A percentile compares a stretch with the other conserved stretches of the same genome.
phyloP scores from a whole-genome alignment of 1,140 invertebrate genomes.

The Drosophila serrata region DNA sequence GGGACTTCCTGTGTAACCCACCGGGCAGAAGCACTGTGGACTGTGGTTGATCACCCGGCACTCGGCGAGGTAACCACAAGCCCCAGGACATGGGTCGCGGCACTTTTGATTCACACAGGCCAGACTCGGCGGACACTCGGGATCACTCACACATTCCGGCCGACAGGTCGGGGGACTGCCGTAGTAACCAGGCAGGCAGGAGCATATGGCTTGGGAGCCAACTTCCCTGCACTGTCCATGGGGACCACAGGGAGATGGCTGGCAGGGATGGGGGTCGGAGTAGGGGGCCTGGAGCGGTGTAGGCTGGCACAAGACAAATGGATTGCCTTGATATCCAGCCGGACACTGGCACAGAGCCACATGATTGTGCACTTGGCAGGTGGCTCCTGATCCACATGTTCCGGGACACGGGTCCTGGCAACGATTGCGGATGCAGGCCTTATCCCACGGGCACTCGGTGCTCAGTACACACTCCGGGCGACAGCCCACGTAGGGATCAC shows the following conservation, averaged over 20 bases:
- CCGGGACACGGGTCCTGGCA: slow-evolving; percentile 91
- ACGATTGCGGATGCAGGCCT: slow-evolving; percentile 90
- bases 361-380: slow-evolving; percentile 92
- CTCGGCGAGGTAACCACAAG: slow-evolving; percentile 89
- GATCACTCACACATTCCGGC: slow-evolving; percentile 87
- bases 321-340: slow-evolving; percentile 69
- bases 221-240: slow-evolving; percentile 86
- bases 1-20: slow-evolving; percentile 90
- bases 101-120: slow-evolving; percentile 88
- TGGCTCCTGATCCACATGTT: slow-evolving; percentile 90
- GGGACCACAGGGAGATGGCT: slow-evolving; percentile 87
- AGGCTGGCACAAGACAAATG: slow-evolving; percentile 70
- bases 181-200: slow-evolving; percentile 86
- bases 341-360: slow-evolving; percentile 76
- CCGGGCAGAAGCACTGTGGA: slow-evolving; percentile 91
- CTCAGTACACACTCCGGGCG: slow-evolving; percentile 94
- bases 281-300: slow-evolving; percentile 83
- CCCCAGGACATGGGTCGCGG: slow-evolving; percentile 87
- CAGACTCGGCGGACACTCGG: slow-evolving; percentile 86
- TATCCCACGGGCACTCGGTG: slow-evolving; percentile 91
- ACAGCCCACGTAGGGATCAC: slow-evolving; percentile 90
- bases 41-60: slow-evolving; percentile 93
- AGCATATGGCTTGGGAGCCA: slow-evolving; percentile 85
- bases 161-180: slow-evolving; percentile 87
- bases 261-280: slow-evolving; percentile 85